Evolutionary conservation across 2,888 invertebrate species (phyloP).

Genomic region (Eulithis testata): DNA sequence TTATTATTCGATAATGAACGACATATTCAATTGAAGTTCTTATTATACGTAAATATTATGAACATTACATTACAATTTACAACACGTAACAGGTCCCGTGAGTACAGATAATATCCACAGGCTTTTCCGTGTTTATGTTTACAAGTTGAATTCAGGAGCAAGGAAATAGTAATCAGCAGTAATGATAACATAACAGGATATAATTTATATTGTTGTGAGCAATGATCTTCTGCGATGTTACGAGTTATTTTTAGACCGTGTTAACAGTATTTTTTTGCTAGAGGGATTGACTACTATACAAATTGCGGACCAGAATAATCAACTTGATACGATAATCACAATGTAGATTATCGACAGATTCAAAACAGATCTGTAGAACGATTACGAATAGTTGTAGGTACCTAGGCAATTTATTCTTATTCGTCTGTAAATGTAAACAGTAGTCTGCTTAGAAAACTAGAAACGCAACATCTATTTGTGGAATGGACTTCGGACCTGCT

Average conservation of each 20-base stretch:
- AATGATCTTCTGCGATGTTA: background rate
- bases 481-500: slow-evolving; percentile 30
- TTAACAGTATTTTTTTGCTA: background rate
- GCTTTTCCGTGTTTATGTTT: slow-evolving; percentile 5
- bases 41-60: slow-evolving; percentile 1
- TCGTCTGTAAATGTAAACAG: slow-evolving; percentile 12
- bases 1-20: slow-evolving; percentile 14
- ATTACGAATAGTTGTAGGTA: too few species aligned
- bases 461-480: slow-evolving; percentile 33
- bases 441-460: slow-evolving; percentile 40
- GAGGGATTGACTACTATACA: background rate
- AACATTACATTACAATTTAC: slow-evolving; percentile 1
- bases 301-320: background rate
- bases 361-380: background rate
- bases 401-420: background rate
- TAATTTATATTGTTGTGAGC: background rate
- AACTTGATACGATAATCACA: background rate
- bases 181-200: slow-evolving; percentile 14
- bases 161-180: slow-evolving; percentile 15
- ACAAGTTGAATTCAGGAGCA: slow-evolving; percentile 18
- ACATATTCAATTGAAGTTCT: background rate
- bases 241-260: slow-evolving; percentile 12
- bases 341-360: background rate
- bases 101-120: background rate
- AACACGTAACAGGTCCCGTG: background rate